Evolutionary conservation across 1,140 invertebrate genomes (phyloP).

Genomic region (Gonioctena quinquepunctata): DNA sequence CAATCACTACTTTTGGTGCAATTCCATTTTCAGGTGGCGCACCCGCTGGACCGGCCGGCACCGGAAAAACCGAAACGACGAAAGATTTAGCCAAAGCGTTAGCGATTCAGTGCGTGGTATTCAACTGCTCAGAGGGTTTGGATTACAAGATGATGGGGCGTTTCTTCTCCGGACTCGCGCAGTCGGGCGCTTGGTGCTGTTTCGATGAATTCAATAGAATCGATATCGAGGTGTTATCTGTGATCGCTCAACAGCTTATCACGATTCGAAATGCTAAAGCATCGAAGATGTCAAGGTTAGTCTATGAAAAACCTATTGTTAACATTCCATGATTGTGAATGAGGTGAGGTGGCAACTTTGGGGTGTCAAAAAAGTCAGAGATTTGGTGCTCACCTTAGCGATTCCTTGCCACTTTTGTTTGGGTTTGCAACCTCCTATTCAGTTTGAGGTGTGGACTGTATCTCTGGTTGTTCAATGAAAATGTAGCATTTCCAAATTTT

Average conservation of each 20-base stretch:
- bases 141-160: constrained; percentile 87
- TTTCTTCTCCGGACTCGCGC: constrained; percentile 85
- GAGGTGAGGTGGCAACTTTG: no score
- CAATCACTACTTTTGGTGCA: neutral
- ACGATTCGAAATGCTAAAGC: constrained; percentile 78
- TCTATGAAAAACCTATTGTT: neutral
- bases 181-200: constrained; percentile 89
- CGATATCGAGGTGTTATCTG: constrained; percentile 87
- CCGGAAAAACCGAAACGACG: constrained; percentile 93
- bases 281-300: constrained; percentile 66
- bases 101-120: constrained; percentile 88
- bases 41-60: constrained; percentile 86
- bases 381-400: no score
- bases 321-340: no score
- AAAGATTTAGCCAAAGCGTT: constrained; percentile 88
- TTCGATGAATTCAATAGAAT: constrained; percentile 93
- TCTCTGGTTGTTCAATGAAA: no score
- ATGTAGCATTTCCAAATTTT: no score
- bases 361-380: no score
- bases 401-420: no score
- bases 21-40: constrained; percentile 66
- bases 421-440: no score
- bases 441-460: no score
- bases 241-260: constrained; percentile 83
- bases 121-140: constrained; percentile 86